Base-by-base conservation (phyloP, 2,797 vertebrate genomes). In the Pangasius larnaudii region DNA sequence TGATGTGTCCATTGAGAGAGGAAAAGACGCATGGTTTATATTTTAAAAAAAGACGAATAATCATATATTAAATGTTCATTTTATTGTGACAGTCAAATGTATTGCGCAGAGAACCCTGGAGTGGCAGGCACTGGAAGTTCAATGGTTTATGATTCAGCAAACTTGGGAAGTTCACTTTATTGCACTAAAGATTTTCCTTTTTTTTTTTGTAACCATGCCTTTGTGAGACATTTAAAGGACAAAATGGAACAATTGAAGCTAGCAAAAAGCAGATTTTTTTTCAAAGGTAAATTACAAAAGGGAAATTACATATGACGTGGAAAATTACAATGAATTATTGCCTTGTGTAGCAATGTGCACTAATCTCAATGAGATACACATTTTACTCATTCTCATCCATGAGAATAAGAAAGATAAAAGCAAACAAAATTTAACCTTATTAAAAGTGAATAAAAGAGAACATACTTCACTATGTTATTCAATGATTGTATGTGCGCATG, bases 351-450 rank as follows among this genome's bases (percentile, higher is more conserved):
- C 98, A 98, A 98, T 98, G 98, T 99, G 97, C 97, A 97, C 98
- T 99, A 97, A 99, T 99, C 98, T 99, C 98, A 99, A 97, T 99
- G 99, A 99, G 98, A 99, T 99, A 97, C 97, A 97, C 97, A 96
- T 97, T 98, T 97, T 98, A 97, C 97, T 97, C 97, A 96, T 99
- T 99, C 98, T 99, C 98, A 97, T 99, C 97, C 97, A 93, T 95
- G 98, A 99, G 98, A 99, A 99, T 98, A 98, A 97, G 96, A 98
- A 98, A 97, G 97, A 95, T 95, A 91, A 93, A 95, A 94, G 97
- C 85, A 84, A 96, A 91, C 92, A 95, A 96, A 96, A 91, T 89
- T 89, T 49, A 90, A 91, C 93, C 92, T 93, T 94, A 95, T 91
- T 92, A 94, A 94, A 95, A 94, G 92, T 94, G 95, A 95, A 97